phyloP scores from a whole-genome alignment of 2,888 invertebrate species.

The Drosophila quasianomalipes region DNA sequence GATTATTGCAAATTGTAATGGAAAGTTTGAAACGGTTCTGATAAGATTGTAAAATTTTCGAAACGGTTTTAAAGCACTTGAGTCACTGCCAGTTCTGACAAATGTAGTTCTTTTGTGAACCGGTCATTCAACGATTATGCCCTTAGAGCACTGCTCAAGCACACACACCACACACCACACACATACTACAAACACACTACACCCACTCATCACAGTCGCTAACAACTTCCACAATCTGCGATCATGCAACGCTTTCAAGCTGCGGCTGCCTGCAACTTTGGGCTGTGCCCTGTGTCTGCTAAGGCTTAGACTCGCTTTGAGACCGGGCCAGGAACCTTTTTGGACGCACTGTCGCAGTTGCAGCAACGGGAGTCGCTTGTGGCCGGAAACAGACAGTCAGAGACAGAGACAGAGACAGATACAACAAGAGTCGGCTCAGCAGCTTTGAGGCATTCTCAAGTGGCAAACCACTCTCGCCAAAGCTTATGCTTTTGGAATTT shows the following conservation, averaged over 20 bases:
- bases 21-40: not conserved
- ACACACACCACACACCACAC: slow-evolving; percentile 12
- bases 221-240: slow-evolving; percentile 36
- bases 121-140: slow-evolving; percentile 36
- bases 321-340: slow-evolving; percentile 6
- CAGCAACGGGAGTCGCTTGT: slow-evolving; percentile 32
- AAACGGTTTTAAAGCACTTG: not conserved
- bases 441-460: slow-evolving; percentile 40
- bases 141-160: slow-evolving; percentile 9
- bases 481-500: slow-evolving; percentile 80
- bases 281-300: slow-evolving; percentile 9
- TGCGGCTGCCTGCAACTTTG: slow-evolving; percentile 19
- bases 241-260: slow-evolving; percentile 36
- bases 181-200: not conserved
- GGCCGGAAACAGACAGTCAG: slow-evolving; percentile 46
- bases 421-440: slow-evolving; percentile 27
- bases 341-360: slow-evolving; percentile 17
- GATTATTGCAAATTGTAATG: not conserved
- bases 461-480: slow-evolving; percentile 57
- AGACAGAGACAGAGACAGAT: not conserved
- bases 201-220: slow-evolving; percentile 1
- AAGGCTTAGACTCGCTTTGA: slow-evolving; percentile 6
- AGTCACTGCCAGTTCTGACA: too few relatives aligned
- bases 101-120: not conserved
- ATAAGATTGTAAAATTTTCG: not conserved